Conservation (phyloP, 2,888 invertebrate species). For the Epinotia brunnichana region DNA sequence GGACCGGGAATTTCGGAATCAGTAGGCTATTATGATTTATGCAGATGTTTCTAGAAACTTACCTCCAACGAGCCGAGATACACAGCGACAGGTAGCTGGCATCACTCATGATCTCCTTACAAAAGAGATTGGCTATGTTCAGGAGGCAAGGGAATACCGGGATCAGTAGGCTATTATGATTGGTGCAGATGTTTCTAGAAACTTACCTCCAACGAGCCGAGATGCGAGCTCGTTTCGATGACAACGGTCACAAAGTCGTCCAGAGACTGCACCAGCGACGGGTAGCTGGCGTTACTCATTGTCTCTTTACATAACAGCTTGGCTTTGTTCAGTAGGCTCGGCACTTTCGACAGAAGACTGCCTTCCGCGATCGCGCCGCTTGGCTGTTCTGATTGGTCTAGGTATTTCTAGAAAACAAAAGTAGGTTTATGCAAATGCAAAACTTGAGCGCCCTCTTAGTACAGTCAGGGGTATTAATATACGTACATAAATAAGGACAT, state of each 20-base stretch:
- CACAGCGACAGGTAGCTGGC: no score
- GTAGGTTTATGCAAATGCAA: not conserved
- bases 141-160: no score
- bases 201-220: conserved; percentile 86
- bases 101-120: no score
- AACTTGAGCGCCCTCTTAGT: not conserved
- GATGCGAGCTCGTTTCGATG: conserved; percentile 87
- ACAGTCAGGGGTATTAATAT: no score
- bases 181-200: not conserved
- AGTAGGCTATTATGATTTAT: not conserved
- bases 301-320: conserved; percentile 86
- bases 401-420: conserved; percentile 66
- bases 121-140: no score
- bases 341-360: conserved; percentile 68
- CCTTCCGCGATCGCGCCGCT: conserved; percentile 59
- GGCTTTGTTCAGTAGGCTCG: conserved; percentile 83
- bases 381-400: conserved; percentile 70
- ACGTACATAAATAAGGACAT: no score
- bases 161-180: not conserved
- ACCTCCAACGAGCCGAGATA: no score
- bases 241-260: conserved; percentile 87
- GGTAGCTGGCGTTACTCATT: conserved; percentile 83
- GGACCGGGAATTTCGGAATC: no score
- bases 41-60: conserved; percentile 19
- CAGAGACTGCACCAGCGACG: conserved; percentile 84